phyloP scores from a whole-genome alignment of 2,113 vertebrate species.

The Ageneiosus marmoratus region DNA sequence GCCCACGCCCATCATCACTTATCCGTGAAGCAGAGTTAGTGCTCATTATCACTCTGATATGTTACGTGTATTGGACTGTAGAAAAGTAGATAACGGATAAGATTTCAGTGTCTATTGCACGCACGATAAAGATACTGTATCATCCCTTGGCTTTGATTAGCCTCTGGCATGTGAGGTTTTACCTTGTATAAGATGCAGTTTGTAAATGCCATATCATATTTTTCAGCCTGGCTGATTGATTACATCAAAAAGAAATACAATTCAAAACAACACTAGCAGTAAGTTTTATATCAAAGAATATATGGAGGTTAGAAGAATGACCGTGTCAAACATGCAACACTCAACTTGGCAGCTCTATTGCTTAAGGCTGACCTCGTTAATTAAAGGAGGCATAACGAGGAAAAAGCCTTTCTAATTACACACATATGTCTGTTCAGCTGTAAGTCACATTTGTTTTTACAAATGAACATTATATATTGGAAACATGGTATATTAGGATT shows the following conservation, averaged over 20 bases:
- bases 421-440: background rate
- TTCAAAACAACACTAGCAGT: background rate
- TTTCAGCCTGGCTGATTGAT: background rate
- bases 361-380: background rate
- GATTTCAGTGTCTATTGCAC: background rate
- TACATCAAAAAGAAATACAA: background rate
- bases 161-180: background rate
- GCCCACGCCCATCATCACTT: background rate
- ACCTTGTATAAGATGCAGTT: background rate
- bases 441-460: too few relatives aligned
- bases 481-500: background rate
- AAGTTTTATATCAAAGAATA: background rate
- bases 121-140: background rate
- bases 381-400: background rate
- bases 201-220: background rate
- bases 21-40: background rate
- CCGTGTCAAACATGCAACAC: background rate
- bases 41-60: conserved; percentile 2
- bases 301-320: background rate
- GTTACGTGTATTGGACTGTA: too few relatives aligned
- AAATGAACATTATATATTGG: background rate
- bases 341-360: background rate
- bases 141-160: background rate
- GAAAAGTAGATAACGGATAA: conserved; percentile 18
- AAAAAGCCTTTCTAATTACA: background rate